Evolutionary conservation across 2,888 invertebrate genomes (phyloP).

Genomic region (Phengaris arion): DNA sequence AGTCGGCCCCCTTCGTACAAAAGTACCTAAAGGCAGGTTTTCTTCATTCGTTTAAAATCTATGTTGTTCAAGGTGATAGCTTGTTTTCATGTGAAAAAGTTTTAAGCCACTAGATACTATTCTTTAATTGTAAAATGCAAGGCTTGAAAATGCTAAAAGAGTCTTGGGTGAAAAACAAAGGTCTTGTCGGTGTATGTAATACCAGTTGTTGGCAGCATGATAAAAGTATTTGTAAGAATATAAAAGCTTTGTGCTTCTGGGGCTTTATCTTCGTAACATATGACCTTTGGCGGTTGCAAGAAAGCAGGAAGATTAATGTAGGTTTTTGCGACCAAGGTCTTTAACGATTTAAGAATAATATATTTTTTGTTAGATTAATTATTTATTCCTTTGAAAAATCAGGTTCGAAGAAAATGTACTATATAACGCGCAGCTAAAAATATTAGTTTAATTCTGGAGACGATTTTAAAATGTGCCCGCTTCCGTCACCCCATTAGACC

Average conservation of each 20-base stretch:
- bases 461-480: neutral
- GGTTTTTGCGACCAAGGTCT: neutral
- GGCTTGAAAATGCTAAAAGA: neutral
- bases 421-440: neutral
- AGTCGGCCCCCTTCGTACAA: too few relatives aligned
- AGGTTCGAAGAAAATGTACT: neutral
- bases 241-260: neutral
- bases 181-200: too few relatives aligned
- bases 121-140: too few relatives aligned
- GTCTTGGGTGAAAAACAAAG: neutral
- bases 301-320: neutral
- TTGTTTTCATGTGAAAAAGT: too few relatives aligned
- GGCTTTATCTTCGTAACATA: neutral
- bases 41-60: too few relatives aligned
- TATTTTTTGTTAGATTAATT: too few relatives aligned
- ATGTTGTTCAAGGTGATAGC: too few relatives aligned
- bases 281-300: neutral
- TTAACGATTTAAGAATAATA: neutral
- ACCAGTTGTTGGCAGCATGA: neutral
- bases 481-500: neutral
- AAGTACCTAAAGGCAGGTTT: too few relatives aligned
- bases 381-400: neutral
- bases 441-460: neutral
- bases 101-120: too few relatives aligned
- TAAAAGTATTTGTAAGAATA: neutral